Percentiles rank a stretch among this genome's conserved stretches.
Conservation (phyloP, 2,113 vertebrate species). For the Catharus fuscescens region DNA sequence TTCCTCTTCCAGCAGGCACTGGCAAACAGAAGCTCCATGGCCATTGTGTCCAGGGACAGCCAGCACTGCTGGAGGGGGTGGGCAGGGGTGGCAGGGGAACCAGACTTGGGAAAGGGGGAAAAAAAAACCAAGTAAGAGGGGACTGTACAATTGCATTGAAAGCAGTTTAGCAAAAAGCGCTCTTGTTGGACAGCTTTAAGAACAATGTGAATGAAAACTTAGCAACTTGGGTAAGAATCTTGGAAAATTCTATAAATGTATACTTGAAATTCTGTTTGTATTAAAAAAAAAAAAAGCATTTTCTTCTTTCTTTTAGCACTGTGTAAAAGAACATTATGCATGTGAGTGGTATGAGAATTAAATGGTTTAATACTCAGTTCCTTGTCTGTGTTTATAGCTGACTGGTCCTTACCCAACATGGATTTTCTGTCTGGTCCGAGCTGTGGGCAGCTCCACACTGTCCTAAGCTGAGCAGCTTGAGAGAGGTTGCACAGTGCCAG, state of each 20-base stretch:
- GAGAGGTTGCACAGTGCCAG: background rate
- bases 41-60: background rate
- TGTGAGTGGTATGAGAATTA: constrained; percentile 86
- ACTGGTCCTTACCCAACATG: fast-evolving
- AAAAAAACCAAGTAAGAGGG: constrained; percentile 48
- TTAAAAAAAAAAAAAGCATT: constrained; percentile 70
- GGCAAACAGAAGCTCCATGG: background rate
- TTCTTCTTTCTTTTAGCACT: constrained; percentile 84
- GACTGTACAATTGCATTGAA: constrained; percentile 73
- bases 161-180: constrained; percentile 72
- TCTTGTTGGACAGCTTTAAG: constrained; percentile 82
- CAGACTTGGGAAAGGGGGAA: constrained; percentile 19
- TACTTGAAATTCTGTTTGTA: constrained; percentile 85
- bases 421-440: background rate
- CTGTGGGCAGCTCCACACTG: background rate
- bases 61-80: background rate
- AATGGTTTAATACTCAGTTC: constrained; percentile 80
- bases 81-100: background rate
- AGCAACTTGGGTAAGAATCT: constrained; percentile 80
- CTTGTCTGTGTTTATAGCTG: background rate
- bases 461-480: background rate
- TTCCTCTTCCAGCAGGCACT: background rate
- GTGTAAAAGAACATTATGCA: constrained; percentile 86
- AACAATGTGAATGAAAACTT: constrained; percentile 84
- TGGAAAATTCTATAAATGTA: constrained; percentile 81